These are phyloP conservation scores for Pseudochaenichthys georgianus DNA, from an alignment of 2,797 vertebrate species.

Conservation along the genomic window DNA sequence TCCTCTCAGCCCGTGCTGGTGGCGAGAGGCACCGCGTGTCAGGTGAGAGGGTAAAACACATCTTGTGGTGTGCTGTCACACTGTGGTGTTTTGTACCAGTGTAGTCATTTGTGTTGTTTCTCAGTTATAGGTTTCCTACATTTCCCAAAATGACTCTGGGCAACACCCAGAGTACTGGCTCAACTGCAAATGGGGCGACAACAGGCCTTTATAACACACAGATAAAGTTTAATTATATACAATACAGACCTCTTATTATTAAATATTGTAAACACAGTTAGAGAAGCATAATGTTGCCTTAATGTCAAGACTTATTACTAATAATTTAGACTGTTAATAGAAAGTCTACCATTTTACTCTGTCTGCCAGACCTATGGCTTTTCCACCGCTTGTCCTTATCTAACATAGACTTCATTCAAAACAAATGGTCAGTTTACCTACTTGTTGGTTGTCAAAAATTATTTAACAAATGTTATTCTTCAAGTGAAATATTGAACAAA, in stretches of 20 bases:
- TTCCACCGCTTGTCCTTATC: slow-evolving; percentile 7
- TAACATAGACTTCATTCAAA: not conserved
- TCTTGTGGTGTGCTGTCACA: not conserved
- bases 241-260: not conserved
- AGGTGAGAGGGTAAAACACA: slow-evolving; percentile 47
- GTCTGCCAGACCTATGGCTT: not conserved
- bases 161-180: not conserved
- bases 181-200: not conserved
- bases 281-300: not conserved
- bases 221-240: not conserved
- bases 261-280: not conserved
- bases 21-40: slow-evolving; percentile 71
- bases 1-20: slow-evolving; percentile 67
- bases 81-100: not conserved
- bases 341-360: too few relatives aligned
- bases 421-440: not conserved
- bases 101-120: slow-evolving; percentile 19
- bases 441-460: not conserved
- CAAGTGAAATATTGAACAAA: not conserved
- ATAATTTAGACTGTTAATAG: too few relatives aligned
- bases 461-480: not conserved
- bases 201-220: not conserved
- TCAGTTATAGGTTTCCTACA: not conserved
- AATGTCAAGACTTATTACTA: not conserved
- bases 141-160: slow-evolving; percentile 13